Evolutionary conservation across 1,140 invertebrate species (phyloP).

Genomic region (Halesus radiatus): DNA sequence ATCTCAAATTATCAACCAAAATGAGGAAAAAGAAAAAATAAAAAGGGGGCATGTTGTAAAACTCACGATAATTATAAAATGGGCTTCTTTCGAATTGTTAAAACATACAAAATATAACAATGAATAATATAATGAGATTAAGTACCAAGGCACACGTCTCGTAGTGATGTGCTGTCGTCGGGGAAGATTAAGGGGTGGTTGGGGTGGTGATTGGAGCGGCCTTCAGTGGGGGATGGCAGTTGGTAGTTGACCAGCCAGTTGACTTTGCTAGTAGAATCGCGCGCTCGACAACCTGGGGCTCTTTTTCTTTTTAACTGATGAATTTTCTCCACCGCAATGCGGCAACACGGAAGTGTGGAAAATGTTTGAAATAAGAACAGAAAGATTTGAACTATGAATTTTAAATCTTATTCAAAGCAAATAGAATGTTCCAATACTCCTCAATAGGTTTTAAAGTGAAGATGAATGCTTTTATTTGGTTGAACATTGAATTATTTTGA

Average conservation of each 20-base stretch:
- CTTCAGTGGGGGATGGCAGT: too few relatives aligned
- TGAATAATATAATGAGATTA: conserved; percentile 40
- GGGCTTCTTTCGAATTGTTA: neutral
- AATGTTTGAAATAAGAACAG: too few relatives aligned
- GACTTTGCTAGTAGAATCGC: too few relatives aligned
- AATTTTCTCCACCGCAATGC: conserved; percentile 4
- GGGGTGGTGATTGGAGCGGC: neutral
- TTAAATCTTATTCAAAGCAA: too few relatives aligned
- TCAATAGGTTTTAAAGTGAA: too few relatives aligned
- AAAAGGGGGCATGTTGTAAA: too few relatives aligned
- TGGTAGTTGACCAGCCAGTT: too few relatives aligned
- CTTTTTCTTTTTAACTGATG: conserved; percentile 14
- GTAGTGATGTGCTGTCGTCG: conserved; percentile 41
- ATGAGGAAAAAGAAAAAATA: neutral
- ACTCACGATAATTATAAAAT: neutral
- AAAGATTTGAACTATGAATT: too few relatives aligned
- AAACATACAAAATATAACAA: conserved; percentile 25
- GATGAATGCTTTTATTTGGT: too few relatives aligned
- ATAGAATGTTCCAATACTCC: too few relatives aligned
- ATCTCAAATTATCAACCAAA: neutral
- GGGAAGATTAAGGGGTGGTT: neutral
- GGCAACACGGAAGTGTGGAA: too few relatives aligned
- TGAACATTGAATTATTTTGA: too few relatives aligned
- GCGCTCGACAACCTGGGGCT: neutral
- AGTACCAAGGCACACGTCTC: conserved; percentile 42